A percentile compares a stretch with the other conserved stretches of the same genome.
phyloP scores from a whole-genome alignment of 37 sponge, comb jelly and placozoan genomes.

The Hexactinellida sp. region DNA sequence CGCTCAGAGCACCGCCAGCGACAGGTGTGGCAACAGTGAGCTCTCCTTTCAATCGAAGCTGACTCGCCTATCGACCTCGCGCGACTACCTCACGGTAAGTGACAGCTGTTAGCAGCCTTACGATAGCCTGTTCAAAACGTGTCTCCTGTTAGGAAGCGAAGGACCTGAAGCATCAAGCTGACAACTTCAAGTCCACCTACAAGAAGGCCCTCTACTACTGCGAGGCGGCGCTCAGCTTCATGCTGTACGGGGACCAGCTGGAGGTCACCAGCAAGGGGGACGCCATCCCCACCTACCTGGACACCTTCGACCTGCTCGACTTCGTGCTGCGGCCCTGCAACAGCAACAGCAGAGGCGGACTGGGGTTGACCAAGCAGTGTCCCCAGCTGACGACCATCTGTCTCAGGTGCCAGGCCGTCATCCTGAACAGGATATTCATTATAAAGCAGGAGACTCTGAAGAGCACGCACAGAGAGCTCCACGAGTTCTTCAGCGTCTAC shows the following conservation, averaged over 20 bases:
- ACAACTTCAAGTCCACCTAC: not conserved
- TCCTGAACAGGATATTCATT: not conserved
- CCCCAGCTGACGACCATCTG: not conserved
- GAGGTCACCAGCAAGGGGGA: not conserved
- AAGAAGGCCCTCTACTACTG: not conserved
- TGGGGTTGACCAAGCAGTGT: not conserved
- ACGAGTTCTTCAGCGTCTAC: not conserved
- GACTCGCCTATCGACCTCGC: not conserved
- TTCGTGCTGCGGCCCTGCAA: not conserved
- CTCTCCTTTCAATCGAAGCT: not conserved
- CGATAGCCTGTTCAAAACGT: not conserved
- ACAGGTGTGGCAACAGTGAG: not conserved
- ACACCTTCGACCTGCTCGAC: not conserved
- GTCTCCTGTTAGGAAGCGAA: not conserved
- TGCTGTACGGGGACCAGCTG: slow-evolving; percentile 6
- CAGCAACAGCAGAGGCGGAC: not conserved
- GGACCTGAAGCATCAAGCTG: not conserved
- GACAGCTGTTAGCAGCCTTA: not conserved
- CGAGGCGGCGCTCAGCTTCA: slow-evolving; percentile 5
- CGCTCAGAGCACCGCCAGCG: not conserved
- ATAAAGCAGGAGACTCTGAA: not conserved
- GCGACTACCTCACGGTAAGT: not conserved
- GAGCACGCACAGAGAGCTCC: not conserved
- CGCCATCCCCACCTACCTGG: not conserved
- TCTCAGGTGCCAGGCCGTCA: not conserved